phyloP scores from a whole-genome alignment of 2,113 vertebrate species.

The Tenrec ecaudatus region DNA sequence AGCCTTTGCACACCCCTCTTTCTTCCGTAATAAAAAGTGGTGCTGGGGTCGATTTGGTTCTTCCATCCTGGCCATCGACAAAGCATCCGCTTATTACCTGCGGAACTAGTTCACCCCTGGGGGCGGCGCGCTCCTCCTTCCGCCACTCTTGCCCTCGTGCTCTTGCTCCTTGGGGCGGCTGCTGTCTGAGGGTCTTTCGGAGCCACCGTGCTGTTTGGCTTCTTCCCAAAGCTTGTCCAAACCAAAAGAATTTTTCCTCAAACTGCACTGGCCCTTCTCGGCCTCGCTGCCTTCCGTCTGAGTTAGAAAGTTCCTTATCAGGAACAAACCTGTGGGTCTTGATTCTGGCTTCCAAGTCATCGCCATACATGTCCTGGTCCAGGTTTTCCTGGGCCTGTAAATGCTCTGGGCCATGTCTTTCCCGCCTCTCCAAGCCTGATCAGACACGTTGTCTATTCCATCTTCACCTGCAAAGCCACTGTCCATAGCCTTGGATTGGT shows the following conservation, averaged over 20 bases:
- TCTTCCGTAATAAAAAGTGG: constrained; percentile 75
- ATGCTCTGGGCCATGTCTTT: constrained; percentile 97
- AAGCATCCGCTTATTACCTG: constrained; percentile 68
- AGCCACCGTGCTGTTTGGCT: constrained; percentile 98
- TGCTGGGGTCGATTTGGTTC: constrained; percentile 69
- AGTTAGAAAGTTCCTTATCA: constrained; percentile 95
- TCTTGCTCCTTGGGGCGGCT: constrained; percentile 97
- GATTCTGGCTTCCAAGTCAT: constrained; percentile 95
- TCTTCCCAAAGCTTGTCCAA: constrained; percentile 99
- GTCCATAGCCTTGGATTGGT: constrained; percentile 98
- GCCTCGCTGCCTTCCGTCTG: constrained; percentile 92
- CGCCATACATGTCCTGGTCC: constrained; percentile 95
- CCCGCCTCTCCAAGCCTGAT: constrained; percentile 94
- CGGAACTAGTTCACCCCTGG: constrained; percentile 73
- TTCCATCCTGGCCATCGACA: constrained; percentile 38
- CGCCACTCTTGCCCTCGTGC: constrained; percentile 96
- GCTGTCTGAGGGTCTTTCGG: constrained; percentile 95
- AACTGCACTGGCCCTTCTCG: constrained; percentile 97
- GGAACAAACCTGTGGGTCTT: constrained; percentile 96
- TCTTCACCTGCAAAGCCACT: constrained; percentile 98
- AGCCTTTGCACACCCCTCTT: constrained; percentile 43
- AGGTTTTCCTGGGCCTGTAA: constrained; percentile 96
- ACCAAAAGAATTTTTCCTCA: constrained; percentile 98
- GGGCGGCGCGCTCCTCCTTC: constrained; percentile 91
- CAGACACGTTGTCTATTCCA: constrained; percentile 97